A percentile compares a stretch with the other conserved stretches of the same genome.
Conservation (phyloP, 1,140 invertebrate genomes). For the Samia ricini region DNA sequence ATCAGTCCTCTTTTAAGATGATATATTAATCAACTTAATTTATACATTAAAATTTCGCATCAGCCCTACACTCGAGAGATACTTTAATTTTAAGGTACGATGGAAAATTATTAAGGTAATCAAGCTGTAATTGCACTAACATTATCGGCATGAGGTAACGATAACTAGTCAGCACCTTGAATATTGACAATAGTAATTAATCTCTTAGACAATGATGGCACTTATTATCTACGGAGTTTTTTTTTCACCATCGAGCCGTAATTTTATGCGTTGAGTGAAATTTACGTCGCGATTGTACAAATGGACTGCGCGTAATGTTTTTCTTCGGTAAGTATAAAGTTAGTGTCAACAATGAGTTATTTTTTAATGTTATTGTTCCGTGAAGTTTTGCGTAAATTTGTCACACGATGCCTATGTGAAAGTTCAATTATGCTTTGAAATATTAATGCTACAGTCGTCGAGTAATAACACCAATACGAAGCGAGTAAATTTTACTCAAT, state of each 20-base stretch:
- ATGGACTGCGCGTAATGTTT: neutral
- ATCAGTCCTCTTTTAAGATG: neutral
- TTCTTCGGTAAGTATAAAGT: constrained; percentile 11
- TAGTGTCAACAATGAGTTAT: constrained; percentile 30
- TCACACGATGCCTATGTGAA: constrained; percentile 42
- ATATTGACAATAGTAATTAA: constrained; percentile 67
- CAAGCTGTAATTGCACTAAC: constrained; percentile 28
- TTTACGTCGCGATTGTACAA: constrained; percentile 8
- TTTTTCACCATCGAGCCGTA: constrained; percentile 17
- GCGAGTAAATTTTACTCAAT: neutral
- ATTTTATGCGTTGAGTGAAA: constrained; percentile 7
- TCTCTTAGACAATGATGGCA: constrained; percentile 47
- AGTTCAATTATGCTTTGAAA: constrained; percentile 31
- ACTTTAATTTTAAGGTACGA: constrained; percentile 20
- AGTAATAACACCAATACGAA: constrained; percentile 13
- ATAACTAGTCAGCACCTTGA: constrained; percentile 45
- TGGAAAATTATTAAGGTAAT: constrained; percentile 25
- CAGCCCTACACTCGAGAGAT: constrained; percentile 26
- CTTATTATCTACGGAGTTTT: constrained; percentile 43
- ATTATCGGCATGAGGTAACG: constrained; percentile 37
- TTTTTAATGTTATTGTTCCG: constrained; percentile 28
- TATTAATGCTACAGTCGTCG: constrained; percentile 24
- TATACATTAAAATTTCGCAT: constrained; percentile 52
- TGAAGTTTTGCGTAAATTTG: constrained; percentile 33
- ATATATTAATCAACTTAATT: no score